Evolutionary conservation across 2,888 invertebrate species (phyloP), one percentile per base, ranked within the genome.

Genomic region (Ctena decussata): DNA sequence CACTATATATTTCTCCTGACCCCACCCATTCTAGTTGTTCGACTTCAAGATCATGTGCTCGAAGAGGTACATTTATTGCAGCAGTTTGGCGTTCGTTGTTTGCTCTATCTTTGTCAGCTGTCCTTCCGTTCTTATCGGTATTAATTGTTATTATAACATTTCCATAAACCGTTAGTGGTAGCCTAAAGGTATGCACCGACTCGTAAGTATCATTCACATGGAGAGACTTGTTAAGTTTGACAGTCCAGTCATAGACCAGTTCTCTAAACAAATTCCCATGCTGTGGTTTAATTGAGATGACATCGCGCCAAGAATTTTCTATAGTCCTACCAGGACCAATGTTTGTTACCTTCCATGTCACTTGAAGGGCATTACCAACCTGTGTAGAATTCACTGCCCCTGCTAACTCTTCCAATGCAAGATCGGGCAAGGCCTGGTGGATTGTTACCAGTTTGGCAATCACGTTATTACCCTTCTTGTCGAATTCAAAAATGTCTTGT

Each of bases 81-180:
- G 27, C 27, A 27, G 8, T 30, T 30, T 24, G 30, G 11, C 8
- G 27, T 60, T 27, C 60, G 27, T 60, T 60, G 18, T 60, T 60
- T 6, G 6, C 3, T 30, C 60, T 60, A 18, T 30, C 27, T 27
- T 30, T 60, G 60, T 60, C 60, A 8, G 60, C 60, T 30, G 60
- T 60, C 18, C 60, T 60, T 11, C 60, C 60, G 21, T 30, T n/a
- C 2, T 44, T 35, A 12, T 72, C 82, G 27, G 37, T 44, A 71
- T 60, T 37, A 18, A 77, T 8, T n/a, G 2, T 77, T 24, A 73
- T 12, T 21, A 27, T 21, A 15, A 82, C 24, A 27, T 60, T 30
- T 5, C 82, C 82, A 73, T 77, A 82, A 11, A 77, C 32, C 0
- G 24, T 18, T 11, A 72, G 46, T 15, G 82, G 82, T 11, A 82